Evolutionary conservation across 2,797 vertebrate species (phyloP).

Genomic region (Acanthornis magna): DNA sequence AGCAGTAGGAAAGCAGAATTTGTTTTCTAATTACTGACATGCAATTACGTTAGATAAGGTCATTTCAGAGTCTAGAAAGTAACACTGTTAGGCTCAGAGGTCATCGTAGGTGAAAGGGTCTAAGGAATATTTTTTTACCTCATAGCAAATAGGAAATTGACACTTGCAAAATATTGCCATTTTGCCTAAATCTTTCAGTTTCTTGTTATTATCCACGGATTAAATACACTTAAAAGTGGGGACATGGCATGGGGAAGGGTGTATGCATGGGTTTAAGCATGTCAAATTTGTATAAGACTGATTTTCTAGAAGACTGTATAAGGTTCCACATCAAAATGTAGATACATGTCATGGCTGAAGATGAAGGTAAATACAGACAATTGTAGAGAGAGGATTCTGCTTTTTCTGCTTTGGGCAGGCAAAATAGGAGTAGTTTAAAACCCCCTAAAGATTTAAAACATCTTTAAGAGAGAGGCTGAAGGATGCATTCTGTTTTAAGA

Average conservation of each 20-base stretch:
- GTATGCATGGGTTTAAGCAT: not conserved
- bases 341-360: not conserved
- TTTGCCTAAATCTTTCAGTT: not conserved
- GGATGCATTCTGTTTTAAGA: not conserved
- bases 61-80: not conserved
- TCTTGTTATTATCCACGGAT: not conserved
- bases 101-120: fast-evolving
- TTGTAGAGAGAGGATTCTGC: not conserved
- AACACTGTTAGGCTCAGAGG: not conserved
- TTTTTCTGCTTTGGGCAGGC: not conserved
- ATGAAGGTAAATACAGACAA: not conserved
- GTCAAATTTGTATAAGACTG: not conserved
- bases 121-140: not conserved
- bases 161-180: not conserved
- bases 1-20: not conserved
- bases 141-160: not conserved
- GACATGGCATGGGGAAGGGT: not conserved
- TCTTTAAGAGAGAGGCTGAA: not conserved
- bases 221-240: not conserved
- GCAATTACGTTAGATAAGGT: not conserved
- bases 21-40: not conserved
- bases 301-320: not conserved
- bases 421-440: not conserved
- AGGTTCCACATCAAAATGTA: not conserved
- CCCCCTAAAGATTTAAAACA: not conserved